Base-by-base conservation (phyloP, 2,113 vertebrate genomes). In the Hyla sarda region DNA sequence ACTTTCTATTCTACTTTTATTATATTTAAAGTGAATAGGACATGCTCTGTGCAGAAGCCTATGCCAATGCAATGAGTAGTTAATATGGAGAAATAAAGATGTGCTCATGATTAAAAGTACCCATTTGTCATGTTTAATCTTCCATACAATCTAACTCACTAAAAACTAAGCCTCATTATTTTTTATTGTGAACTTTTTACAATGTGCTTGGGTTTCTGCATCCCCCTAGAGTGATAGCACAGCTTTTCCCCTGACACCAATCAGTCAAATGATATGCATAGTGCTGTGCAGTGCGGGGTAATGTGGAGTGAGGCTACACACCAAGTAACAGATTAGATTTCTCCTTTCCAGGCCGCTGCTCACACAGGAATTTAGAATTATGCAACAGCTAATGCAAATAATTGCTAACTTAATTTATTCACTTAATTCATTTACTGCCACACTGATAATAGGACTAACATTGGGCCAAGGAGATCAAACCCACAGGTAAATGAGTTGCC, bases 211-310 rank as follows among this genome's bases (percentile, higher is more conserved):
- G 8, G 23, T 45, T 41, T 60, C 56, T 8, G 28, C 8, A 62
- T 81, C 41, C 78, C 80, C 62, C 81, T 32, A 52, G 80, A 32
- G 37, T 82, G n/a, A 65, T 69, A 69, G 62, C 89, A 88, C 62
- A 88, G 84, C 88, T 86, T 89, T 86, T 89, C 89, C 73, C 91
- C 83, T 78, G 90, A 88, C 82, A 89, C 41, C 87, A 87, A 88
- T 87, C 58, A 85, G 83, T 85, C 82, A 88, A 89, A 90, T 80
- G 88, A 91, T 92, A 92, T 92, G 91, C 90, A 91, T 89, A 85
- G 83, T 87, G 87, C 84, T 92, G 89, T 88, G 74, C 85, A 86
- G 60, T 88, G 84, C 80, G 82, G n/a, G 88, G 88, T 82, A 87
- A 82, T 76, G 88, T 88, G 89, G 74, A 87, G 89, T 87, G 84